Evolutionary conservation across 2,888 invertebrate genomes (phyloP), one percentile per base, ranked within the genome.

Genomic region (Drosophila neotestacea): DNA sequence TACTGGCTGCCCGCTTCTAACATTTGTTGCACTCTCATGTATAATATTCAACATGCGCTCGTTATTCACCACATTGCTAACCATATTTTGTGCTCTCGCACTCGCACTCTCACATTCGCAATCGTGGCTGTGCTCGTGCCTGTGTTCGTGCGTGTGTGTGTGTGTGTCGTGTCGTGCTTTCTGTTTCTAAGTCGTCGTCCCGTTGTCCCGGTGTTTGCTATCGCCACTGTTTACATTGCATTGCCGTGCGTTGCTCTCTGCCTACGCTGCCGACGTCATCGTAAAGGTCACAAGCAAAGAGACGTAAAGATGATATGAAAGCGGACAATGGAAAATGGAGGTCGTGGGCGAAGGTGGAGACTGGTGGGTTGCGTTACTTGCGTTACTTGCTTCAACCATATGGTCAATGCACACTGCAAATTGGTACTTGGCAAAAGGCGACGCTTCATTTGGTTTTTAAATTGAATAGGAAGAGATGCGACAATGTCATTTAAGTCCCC

Each of bases 381-480:
- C 78, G n/a, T 39, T 39, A 16, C 32, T 28, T 56, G 59, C 47
- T 47, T 61, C 62, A 61, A 64, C 71, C 84, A 88, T 88, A 84
- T 84, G 84, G 86, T 70, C 88, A 83, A 62, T 85, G 84, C 86
- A 75, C 71, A 72, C 60, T 71, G 73, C 65, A 78, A 88, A 84
- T 77, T 80, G 81, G 61, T 61, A 67, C 71, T 77, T 79, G 83
- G 77, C 70, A 50, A 54, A 54, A 47, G 73, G 68, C 69, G 60
- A 77, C 77, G 83, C 72, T 78, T 80, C 79, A 80, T 80, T 80
- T 80, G 79, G 72, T 72, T 80, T 80, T 80, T 75, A 80, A 80
- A 80, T 80, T 78, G 83, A 81, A 80, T 67, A 78, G 79, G 71
- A 77, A 63, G 76, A 68, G 70, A 74, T 71, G 71, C 65, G 81